These are phyloP conservation scores for Echinarachnius parma DNA, from an alignment of 53 echinoderm and acorn worm species.

Conservation along the genomic window DNA sequence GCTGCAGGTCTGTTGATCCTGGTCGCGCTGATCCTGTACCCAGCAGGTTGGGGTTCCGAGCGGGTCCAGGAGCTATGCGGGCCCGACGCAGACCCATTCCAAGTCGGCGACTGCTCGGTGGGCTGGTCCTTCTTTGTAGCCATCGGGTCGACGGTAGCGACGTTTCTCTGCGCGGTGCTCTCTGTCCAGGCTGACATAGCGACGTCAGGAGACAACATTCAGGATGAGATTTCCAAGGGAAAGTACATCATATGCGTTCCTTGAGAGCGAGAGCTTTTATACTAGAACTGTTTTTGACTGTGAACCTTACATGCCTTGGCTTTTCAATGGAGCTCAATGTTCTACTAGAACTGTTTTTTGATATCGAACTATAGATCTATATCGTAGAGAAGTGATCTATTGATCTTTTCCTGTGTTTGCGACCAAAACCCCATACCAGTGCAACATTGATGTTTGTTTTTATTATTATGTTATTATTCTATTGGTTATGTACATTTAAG, in stretches of 20 bases:
- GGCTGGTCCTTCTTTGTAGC: slow-evolving; percentile 92
- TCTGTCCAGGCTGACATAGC: slow-evolving; percentile 96
- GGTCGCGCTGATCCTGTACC: slow-evolving; percentile 77
- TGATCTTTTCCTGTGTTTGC: too few species aligned
- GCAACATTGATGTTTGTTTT: too few species aligned
- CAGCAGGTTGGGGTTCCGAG: slow-evolving; percentile 88
- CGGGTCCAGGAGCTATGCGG: slow-evolving; percentile 76
- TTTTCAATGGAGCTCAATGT: too few species aligned
- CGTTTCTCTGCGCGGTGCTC: slow-evolving; percentile 80
- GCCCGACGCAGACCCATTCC: slow-evolving; percentile 71
- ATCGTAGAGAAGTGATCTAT: too few species aligned
- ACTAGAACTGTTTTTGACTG: too few species aligned
- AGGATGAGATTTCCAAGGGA: slow-evolving; percentile 84
- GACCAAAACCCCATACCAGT: neutral
- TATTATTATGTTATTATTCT: too few species aligned
- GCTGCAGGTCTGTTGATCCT: slow-evolving; percentile 94
- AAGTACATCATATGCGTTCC: slow-evolving; percentile 80
- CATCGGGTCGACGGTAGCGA: slow-evolving; percentile 76
- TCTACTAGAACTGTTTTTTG: too few species aligned
- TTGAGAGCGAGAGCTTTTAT: neutral
- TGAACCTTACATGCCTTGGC: too few species aligned
- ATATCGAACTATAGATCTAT: too few species aligned
- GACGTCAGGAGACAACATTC: slow-evolving; percentile 80
- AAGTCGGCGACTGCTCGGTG: slow-evolving; percentile 66
- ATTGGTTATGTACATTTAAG: too few species aligned